A percentile compares a stretch with the other conserved stretches of the same genome.
phyloP scores from a whole-genome alignment of 2,888 invertebrate species.

The Harpagoxenus sublaevis region DNA sequence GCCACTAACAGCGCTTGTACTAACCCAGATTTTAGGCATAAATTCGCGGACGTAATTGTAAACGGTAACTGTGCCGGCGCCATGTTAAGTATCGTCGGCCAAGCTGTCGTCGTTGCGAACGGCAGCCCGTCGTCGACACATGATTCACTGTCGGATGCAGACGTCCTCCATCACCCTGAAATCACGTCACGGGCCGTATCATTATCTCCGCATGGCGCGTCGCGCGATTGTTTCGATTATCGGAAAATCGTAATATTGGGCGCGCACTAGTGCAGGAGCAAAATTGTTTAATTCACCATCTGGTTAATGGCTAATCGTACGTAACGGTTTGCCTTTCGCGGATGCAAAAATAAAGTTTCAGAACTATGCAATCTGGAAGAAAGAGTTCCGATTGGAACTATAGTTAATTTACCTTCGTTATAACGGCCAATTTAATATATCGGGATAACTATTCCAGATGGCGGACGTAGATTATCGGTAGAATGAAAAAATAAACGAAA shows the following conservation, averaged over 20 bases:
- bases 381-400: not conserved
- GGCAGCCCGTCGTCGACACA: constrained; percentile 16
- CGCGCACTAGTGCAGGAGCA: not conserved
- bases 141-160: constrained; percentile 66
- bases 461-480: not conserved
- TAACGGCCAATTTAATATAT: not conserved
- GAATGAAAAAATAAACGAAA: not conserved
- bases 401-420: not conserved
- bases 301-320: constrained; percentile 6
- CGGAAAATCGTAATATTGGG: constrained; percentile 21
- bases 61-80: constrained; percentile 45
- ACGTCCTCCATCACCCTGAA: constrained; percentile 26
- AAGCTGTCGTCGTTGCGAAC: constrained; percentile 19
- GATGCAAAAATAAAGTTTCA: not conserved
- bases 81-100: constrained; percentile 13
- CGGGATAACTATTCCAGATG: not conserved
- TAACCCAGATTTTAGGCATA: constrained; percentile 70
- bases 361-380: not conserved
- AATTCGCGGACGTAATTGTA: constrained; percentile 63
- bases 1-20: constrained; percentile 1
- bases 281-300: constrained; percentile 30
- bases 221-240: constrained; percentile 48
- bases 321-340: not conserved
- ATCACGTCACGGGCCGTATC: constrained; percentile 30
- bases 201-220: constrained; percentile 38